Conservation (phyloP, 1,140 invertebrate species). For the Conus betulinus region DNA sequence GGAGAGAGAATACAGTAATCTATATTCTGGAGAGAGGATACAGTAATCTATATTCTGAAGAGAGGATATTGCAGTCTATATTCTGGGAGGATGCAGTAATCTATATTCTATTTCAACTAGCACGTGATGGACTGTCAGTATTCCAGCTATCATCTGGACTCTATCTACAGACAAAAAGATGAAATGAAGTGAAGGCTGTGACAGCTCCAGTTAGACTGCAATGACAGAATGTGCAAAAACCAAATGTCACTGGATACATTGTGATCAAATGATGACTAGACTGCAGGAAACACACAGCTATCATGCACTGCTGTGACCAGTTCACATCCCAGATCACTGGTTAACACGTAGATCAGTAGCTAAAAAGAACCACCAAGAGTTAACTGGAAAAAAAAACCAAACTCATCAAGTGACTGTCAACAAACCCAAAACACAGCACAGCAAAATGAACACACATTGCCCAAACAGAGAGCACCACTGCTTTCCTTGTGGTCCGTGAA, state of each 20-base stretch:
- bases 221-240: not conserved
- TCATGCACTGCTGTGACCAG: not conserved
- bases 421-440: constrained; percentile 38
- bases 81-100: too few relatives aligned
- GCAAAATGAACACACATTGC: constrained; percentile 22
- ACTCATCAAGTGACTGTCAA: not conserved
- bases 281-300: not conserved
- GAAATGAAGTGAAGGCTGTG: not conserved
- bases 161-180: not conserved
- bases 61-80: too few relatives aligned
- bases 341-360: not conserved
- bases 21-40: too few relatives aligned
- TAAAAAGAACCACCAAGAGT: not conserved
- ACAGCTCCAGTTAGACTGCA: not conserved
- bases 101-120: too few relatives aligned
- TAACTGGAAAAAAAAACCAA: constrained; percentile 13
- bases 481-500: too few relatives aligned
- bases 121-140: too few relatives aligned
- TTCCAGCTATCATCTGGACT: not conserved
- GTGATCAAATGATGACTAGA: too few relatives aligned
- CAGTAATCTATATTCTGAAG: too few relatives aligned
- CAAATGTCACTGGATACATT: too few relatives aligned
- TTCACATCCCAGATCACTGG: not conserved
- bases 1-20: too few relatives aligned
- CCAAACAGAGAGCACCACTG: not conserved